Base-by-base conservation (phyloP, 2,888 invertebrate species). In the Rhingia rostrata region DNA sequence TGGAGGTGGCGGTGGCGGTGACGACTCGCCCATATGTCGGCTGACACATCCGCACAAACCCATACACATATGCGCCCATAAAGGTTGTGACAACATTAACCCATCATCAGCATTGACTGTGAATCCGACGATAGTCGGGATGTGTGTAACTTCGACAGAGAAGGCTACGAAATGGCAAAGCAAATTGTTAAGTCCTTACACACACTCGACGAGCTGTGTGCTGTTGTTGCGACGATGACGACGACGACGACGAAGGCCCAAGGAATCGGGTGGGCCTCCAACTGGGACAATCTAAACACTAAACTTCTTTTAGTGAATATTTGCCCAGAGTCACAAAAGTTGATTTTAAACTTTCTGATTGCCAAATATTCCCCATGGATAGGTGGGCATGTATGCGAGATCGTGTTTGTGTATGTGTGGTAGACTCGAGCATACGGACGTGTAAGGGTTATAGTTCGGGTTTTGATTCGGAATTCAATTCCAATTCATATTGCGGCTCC, bases 311-410 rank as follows among this genome's bases (percentile, higher is more conserved):
- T 72, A 53, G 64, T 63, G 49, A 60, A 64, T 67, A 77, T 82
- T 82, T 82, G 66, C 41, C 77, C 45, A 35, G 35, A 70, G 63
- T 72, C 64, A 72, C 69, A 70, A 60, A 81, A 77, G 77, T 77
- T 70, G 58, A 77, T 63, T 69, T 77, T 64, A 70, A 82, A 82
- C 77, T 77, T 77, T 77, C 60, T 82, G 70, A 77, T 77, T 77
- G 77, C 53, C 70, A 77, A 82, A 81, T 63, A 81, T 69, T 56
- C 51, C 56, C 33, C 41, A 12, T 14, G 37, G 53, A 54, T 60
- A 39, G 33, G 64, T 41, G 47, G 1, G 32, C 2, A 22, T 22
- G 22, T 22, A 22, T 22, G 22, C 22, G 22, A 22, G 22, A 22
- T 22, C 22, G 22, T 22, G 22, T 22, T 22, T 1, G 22, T 22